phyloP scores from a whole-genome alignment of 2,888 invertebrate species.

The Xylocampa areola region DNA sequence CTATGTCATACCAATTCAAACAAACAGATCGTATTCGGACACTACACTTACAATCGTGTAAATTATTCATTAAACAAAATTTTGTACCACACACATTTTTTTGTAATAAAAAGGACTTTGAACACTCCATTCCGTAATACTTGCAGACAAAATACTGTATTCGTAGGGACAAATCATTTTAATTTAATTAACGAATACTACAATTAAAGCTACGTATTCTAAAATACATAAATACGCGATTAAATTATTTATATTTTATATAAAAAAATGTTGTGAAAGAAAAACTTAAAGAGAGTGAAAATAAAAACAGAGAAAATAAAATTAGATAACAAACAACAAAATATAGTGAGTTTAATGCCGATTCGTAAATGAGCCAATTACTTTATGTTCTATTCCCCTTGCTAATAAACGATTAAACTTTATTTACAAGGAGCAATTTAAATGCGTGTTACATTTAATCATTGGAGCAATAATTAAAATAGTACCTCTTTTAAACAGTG shows the following conservation, averaged over 20 bases:
- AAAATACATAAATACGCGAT: constrained; percentile 85
- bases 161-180: constrained; percentile 65
- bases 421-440: too few relatives aligned
- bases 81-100: constrained; percentile 69
- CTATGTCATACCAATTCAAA: constrained; percentile 82
- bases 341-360: constrained; percentile 77
- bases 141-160: constrained; percentile 74
- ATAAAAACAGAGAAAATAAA: constrained; percentile 82
- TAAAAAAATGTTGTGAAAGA: constrained; percentile 71
- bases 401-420: constrained; percentile 12
- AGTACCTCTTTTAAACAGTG: too few relatives aligned
- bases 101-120: constrained; percentile 54
- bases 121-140: constrained; percentile 79
- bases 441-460: too few relatives aligned
- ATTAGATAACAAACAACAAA: constrained; percentile 88
- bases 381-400: constrained; percentile 22
- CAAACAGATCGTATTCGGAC: constrained; percentile 65
- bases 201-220: constrained; percentile 85
- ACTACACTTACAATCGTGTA: constrained; percentile 65
- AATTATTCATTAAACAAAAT: constrained; percentile 50
- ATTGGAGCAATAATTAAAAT: too few relatives aligned
- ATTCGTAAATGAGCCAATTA: constrained; percentile 62
- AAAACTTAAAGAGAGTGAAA: constrained; percentile 66
- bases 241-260: constrained; percentile 69
- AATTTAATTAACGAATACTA: constrained; percentile 77